Conservation (phyloP, 1,140 invertebrate species). For the Ericerus pela region DNA sequence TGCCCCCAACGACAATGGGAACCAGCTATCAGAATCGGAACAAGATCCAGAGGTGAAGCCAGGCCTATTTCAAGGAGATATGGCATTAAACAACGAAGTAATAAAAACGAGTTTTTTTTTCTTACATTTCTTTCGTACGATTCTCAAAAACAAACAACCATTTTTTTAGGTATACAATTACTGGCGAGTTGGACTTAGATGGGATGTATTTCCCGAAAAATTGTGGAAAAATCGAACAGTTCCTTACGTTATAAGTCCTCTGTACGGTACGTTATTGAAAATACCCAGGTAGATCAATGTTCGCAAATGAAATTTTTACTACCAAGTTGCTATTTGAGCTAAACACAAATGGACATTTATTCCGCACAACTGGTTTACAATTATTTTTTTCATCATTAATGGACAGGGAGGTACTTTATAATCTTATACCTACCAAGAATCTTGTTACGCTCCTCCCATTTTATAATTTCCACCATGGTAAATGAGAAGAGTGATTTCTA, state of each 20-base stretch:
- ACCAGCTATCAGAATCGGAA: slow-evolving; percentile 18
- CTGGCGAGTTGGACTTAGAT: slow-evolving; percentile 43
- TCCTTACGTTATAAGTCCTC: slow-evolving; percentile 42
- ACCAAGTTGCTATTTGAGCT: no score
- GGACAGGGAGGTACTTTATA: no score
- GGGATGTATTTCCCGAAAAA: slow-evolving; percentile 49
- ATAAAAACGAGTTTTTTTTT: slow-evolving; percentile 1
- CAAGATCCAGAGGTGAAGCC: slow-evolving; percentile 49
- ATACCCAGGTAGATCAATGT: background rate
- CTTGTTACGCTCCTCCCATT: no score
- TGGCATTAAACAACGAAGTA: slow-evolving; percentile 40
- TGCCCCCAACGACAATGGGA: slow-evolving; percentile 13
- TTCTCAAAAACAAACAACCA: background rate
- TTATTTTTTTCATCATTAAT: no score
- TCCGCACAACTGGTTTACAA: no score
- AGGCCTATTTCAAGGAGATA: slow-evolving; percentile 51
- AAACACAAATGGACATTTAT: no score
- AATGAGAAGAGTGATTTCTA: no score
- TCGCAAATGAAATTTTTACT: no score
- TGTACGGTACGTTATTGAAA: slow-evolving; percentile 36
- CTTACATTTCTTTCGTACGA: background rate
- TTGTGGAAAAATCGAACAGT: slow-evolving; percentile 42
- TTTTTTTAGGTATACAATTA: slow-evolving; percentile 31
- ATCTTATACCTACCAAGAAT: no score
- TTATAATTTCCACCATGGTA: no score